Base-by-base conservation (phyloP, 2,888 invertebrate species). In the Leptura quadrifasciata region DNA sequence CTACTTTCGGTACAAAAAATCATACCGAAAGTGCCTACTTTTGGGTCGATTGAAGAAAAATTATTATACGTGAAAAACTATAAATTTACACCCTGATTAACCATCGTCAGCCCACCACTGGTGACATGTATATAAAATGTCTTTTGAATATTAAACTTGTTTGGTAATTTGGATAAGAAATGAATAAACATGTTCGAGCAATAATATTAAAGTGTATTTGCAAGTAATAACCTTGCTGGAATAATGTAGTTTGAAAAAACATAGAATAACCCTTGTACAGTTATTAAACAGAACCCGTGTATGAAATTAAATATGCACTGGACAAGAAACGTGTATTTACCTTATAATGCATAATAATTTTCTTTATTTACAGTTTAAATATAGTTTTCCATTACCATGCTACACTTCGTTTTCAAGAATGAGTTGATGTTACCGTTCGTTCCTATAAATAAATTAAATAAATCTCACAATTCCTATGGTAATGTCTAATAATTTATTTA, bases 161-260 rank as follows among this genome's bases (percentile, higher is more conserved):
- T 58, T 39, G 18, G 55, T 69, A 69, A 69, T 58, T 69, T 57
- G 58, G 58, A 69, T 69, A 69, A 69, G 58, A 60, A 69, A 58
- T 69, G 60, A 69, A 69, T 69, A 58, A 69, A 69, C 69, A 69
- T 69, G 69, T 20, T 58, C 24, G 0, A 21, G 69, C 54, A 39
- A 58, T 58, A 58, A 39, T 57, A n/a, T 8, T 47, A 39, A 58
- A 58, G 69, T 69, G 69, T 58, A 18, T 69, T 69, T 21, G 21
- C 35, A 65, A 52, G 65, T 65, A 65, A 65, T 24, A 65, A 35
- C 65, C 65, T 65, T 65, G 65, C 17, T 52, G 47, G 20, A 65
- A 65, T 65, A 20, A 20, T 54, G 65, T 63, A 63, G 10, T 39
- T 31, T 35, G 17, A 18, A 65, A 65, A 24, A 24, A 65, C 52